Conservation (phyloP, 2,888 invertebrate genomes). For the Tanypteryx hageni region DNA sequence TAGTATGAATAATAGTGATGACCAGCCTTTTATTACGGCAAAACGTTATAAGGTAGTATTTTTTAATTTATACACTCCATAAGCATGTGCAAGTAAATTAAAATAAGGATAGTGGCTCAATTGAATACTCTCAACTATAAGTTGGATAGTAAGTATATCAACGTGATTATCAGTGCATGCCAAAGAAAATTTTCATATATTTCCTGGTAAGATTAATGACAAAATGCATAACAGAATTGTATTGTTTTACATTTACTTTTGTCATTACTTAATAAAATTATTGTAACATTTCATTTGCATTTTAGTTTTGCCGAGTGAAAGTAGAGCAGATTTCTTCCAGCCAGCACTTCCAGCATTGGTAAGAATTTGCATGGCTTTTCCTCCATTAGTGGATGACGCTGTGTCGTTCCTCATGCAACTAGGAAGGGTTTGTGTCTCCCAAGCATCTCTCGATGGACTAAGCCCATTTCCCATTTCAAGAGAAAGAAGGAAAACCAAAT, state of each 20-base stretch:
- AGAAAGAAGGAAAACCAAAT: background rate
- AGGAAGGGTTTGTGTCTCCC: constrained; percentile 90
- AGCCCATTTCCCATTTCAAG: constrained; percentile 20
- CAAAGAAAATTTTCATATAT: too few species aligned
- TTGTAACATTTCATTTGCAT: constrained; percentile 67
- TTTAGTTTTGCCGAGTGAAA: constrained; percentile 86
- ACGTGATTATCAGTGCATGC: too few species aligned
- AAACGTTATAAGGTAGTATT: too few species aligned
- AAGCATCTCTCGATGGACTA: constrained; percentile 83
- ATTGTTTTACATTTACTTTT: too few species aligned
- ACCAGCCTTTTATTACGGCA: background rate
- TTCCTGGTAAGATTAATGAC: too few species aligned
- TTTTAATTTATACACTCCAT: too few species aligned
- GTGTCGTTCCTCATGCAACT: constrained; percentile 90
- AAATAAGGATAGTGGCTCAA: too few species aligned
- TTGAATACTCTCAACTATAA: too few species aligned
- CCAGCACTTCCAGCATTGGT: constrained; percentile 91
- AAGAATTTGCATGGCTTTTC: constrained; percentile 93
- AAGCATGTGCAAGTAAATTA: too few species aligned
- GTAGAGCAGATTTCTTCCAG: constrained; percentile 88
- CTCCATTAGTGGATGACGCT: constrained; percentile 93
- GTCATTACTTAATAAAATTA: too few species aligned
- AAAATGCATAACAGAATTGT: too few species aligned
- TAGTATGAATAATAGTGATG: background rate
- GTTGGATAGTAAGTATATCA: too few species aligned